A percentile compares a stretch with the other conserved stretches of the same genome.
These are phyloP conservation scores for Diabrotica virgifera DNA, from an alignment of 1,140 invertebrate species.

Conservation along the genomic window DNA sequence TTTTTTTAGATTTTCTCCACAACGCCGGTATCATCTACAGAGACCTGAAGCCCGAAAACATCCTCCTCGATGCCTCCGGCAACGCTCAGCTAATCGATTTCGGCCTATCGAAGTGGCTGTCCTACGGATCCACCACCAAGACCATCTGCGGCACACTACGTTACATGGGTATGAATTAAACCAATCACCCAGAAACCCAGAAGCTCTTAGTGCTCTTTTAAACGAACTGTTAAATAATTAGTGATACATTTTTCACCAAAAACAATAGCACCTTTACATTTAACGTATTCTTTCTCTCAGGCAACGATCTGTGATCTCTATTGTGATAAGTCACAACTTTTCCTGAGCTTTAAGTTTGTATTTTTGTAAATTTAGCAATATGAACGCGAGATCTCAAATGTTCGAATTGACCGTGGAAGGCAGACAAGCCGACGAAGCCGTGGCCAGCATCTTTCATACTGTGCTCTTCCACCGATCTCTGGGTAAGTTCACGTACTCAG, in stretches of 20 bases:
- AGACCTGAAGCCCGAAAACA: slow-evolving; percentile 89
- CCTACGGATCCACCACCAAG: slow-evolving; percentile 67
- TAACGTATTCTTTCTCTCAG: slow-evolving; percentile 24
- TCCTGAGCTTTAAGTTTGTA: slow-evolving; percentile 23
- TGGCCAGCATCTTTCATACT: slow-evolving; percentile 92
- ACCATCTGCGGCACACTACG: slow-evolving; percentile 89
- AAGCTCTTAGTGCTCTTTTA: slow-evolving; percentile 11
- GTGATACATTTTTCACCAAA: slow-evolving; percentile 25
- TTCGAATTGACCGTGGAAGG: slow-evolving; percentile 90
- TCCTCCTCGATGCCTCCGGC: slow-evolving; percentile 75
- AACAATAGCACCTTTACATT: slow-evolving; percentile 3
- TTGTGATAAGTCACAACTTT: slow-evolving; percentile 30
- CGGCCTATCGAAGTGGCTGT: slow-evolving; percentile 89
- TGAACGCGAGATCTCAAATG: slow-evolving; percentile 86
- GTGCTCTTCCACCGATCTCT: slow-evolving; percentile 90
- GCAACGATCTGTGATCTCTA: slow-evolving; percentile 31
- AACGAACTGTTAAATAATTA: slow-evolving; percentile 12
- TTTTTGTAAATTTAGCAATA: slow-evolving; percentile 46
- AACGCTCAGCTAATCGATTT: slow-evolving; percentile 87
- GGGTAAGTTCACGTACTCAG: slow-evolving; percentile 93
- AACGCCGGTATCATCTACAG: slow-evolving; percentile 87
- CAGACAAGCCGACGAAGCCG: slow-evolving; percentile 91
- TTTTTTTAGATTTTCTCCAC: slow-evolving; percentile 79
- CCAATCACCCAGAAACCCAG: slow-evolving; percentile 15
- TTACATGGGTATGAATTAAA: slow-evolving; percentile 75